phyloP scores from a whole-genome alignment of 2,113 vertebrate genomes.

The Scomber scombrus region DNA sequence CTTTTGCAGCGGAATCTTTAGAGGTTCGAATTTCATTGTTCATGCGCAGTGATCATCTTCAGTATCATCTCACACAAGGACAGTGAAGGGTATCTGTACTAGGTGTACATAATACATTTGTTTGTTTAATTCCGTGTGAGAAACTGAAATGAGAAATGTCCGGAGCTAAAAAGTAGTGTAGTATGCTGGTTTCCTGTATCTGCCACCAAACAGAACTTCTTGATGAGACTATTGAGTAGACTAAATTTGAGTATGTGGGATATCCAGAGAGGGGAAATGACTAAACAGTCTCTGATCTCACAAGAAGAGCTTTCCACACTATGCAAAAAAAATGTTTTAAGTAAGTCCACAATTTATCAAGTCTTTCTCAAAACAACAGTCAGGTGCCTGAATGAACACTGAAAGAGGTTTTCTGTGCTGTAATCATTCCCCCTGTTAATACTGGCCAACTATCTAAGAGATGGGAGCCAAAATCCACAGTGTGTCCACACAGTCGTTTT shows the following conservation, averaged over 20 bases:
- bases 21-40: slow-evolving; percentile 21
- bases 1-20: slow-evolving; percentile 14
- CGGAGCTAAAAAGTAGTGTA: not conserved
- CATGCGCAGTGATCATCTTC: slow-evolving; percentile 13
- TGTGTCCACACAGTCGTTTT: too few species aligned
- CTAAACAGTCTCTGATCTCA: too few species aligned
- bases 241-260: not conserved
- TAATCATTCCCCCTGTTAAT: too few species aligned
- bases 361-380: too few species aligned
- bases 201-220: not conserved
- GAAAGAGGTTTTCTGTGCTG: too few species aligned
- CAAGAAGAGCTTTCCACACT: too few species aligned
- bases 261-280: not conserved
- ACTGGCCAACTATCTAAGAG: too few species aligned
- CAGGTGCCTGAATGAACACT: too few species aligned
- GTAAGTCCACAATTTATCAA: too few species aligned
- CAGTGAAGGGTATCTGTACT: not conserved
- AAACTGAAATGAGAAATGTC: not conserved
- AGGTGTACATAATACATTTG: not conserved
- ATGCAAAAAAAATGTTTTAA: too few species aligned
- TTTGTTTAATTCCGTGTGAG: not conserved
- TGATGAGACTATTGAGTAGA: not conserved
- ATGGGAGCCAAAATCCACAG: too few species aligned
- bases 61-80: not conserved
- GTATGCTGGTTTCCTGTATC: not conserved